Conservation (phyloP, 2,113 vertebrate genomes). For the Prunella himalayana region DNA sequence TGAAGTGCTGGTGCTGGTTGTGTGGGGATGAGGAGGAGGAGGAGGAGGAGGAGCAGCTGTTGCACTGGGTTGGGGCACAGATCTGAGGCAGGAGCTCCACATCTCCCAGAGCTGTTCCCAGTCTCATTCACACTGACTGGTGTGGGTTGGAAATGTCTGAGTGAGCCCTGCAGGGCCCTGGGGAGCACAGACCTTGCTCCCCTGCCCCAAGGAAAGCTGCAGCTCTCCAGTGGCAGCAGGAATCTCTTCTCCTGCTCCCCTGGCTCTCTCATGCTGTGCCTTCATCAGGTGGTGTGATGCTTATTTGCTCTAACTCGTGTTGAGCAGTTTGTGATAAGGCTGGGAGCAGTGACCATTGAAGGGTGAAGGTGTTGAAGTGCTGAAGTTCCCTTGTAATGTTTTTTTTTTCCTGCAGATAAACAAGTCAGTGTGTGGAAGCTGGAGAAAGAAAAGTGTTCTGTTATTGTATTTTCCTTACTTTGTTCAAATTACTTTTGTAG, state of each 20-base stretch:
- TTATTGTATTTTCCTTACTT: not conserved
- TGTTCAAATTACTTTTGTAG: not conserved
- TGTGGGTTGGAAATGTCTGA: not conserved
- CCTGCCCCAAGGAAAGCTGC: not conserved
- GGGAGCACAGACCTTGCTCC: not conserved
- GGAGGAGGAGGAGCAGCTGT: not conserved
- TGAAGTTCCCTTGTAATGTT: not conserved
- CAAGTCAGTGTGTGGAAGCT: not conserved
- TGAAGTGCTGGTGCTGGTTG: not conserved
- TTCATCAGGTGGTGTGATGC: not conserved
- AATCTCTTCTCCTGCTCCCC: not conserved
- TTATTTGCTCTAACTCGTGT: not conserved
- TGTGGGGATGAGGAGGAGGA: not conserved
- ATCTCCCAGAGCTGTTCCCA: not conserved
- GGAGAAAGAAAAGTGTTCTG: not conserved
- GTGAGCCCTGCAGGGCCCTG: not conserved
- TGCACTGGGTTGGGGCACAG: not conserved
- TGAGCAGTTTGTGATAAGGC: not conserved
- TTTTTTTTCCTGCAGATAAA: not conserved
- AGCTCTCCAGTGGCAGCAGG: not conserved
- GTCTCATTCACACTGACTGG: accelerated
- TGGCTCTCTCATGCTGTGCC: not conserved
- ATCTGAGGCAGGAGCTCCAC: not conserved
- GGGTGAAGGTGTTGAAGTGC: not conserved
- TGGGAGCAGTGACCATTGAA: not conserved